Evolutionary conservation across 1,140 invertebrate genomes (phyloP).

Genomic region (Drosophila sp.): DNA sequence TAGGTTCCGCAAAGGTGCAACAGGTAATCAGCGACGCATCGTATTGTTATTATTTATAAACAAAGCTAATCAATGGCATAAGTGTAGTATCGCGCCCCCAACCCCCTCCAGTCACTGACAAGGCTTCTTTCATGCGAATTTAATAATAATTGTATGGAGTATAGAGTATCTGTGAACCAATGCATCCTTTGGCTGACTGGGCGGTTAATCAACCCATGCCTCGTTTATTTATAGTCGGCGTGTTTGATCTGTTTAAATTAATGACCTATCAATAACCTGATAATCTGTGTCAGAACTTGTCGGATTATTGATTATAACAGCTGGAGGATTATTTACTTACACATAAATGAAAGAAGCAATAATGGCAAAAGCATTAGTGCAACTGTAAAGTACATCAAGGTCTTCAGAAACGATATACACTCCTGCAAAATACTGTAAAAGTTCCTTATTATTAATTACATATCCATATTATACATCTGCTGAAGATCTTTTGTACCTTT

Average conservation of each 20-base stretch:
- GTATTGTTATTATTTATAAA: conserved; percentile 70
- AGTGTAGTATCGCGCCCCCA: conserved; percentile 5
- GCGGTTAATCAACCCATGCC: conserved; percentile 71
- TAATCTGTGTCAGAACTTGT: conserved; percentile 46
- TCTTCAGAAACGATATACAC: conserved; percentile 70
- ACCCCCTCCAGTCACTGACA: neutral
- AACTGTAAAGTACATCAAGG: conserved; percentile 72
- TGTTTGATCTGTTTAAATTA: conserved; percentile 56
- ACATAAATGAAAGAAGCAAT: conserved; percentile 73
- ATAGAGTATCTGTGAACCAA: conserved; percentile 1
- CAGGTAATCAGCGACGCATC: conserved; percentile 62
- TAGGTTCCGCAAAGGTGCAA: conserved; percentile 75
- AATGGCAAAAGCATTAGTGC: conserved; percentile 72
- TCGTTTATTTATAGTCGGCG: conserved; percentile 69
- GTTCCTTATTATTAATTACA: neutral
- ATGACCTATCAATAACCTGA: conserved; percentile 25
- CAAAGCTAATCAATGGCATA: conserved; percentile 61
- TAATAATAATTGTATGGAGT: conserved; percentile 8
- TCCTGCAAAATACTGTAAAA: conserved; percentile 67
- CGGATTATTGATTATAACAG: conserved; percentile 33
- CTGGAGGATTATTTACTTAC: conserved; percentile 62
- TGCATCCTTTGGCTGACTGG: conserved; percentile 64
- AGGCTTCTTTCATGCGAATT: conserved; percentile 19
- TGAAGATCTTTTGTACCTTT: conserved; percentile 49
- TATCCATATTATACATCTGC: neutral